Percentiles rank a stretch among this genome's conserved stretches.
phyloP scores from a whole-genome alignment of 2,113 vertebrate species.

The Rhynchomys soricoides region DNA sequence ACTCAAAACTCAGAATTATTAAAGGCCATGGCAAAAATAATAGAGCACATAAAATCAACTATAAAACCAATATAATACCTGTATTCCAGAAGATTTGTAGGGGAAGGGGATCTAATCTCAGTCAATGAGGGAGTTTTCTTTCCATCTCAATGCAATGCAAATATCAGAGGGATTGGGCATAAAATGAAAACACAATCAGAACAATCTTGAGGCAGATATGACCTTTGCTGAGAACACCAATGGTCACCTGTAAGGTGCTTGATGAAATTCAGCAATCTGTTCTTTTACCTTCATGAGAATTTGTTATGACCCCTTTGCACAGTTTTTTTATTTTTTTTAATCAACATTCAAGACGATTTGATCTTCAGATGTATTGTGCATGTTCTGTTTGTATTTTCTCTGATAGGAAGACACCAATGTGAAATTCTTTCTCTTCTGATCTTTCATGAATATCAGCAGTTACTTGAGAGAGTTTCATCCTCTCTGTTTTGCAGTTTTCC shows the following conservation, averaged over 20 bases:
- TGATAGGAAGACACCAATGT: neutral
- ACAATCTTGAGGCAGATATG: neutral
- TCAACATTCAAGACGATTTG: neutral
- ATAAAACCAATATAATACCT: neutral
- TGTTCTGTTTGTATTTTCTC: neutral
- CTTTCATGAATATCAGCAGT: neutral
- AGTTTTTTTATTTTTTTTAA: neutral
- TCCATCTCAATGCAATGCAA: neutral
- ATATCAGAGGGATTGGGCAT: neutral
- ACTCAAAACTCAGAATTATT: neutral
- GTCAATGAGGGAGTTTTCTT: neutral
- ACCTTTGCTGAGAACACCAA: neutral
- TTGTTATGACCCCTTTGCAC: fast-evolving
- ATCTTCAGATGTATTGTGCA: neutral
- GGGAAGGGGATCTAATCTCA: neutral
- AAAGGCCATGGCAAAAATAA: neutral
- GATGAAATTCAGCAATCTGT: neutral
- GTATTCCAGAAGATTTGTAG: neutral
- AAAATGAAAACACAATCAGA: neutral
- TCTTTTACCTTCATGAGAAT: neutral
- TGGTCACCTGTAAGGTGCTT: neutral
- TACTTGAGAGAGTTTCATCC: neutral
- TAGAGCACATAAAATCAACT: neutral
- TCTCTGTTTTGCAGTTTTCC: neutral
- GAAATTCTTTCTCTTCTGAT: neutral